phyloP scores from a whole-genome alignment of 1,140 invertebrate genomes.

The Trichogramma pretiosum region DNA sequence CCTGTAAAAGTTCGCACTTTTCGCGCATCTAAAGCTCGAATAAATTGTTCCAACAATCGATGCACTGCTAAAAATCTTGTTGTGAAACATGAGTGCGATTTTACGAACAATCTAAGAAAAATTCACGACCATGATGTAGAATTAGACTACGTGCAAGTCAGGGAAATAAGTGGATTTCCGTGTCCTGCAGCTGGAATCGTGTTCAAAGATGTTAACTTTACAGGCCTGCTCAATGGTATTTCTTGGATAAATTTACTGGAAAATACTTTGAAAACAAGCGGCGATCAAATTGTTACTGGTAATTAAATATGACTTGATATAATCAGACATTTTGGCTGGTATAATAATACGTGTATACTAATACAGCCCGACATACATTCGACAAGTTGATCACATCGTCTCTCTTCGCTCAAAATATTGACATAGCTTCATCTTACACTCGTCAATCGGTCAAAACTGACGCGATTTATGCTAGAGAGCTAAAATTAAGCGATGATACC shows the following conservation, averaged over 20 bases:
- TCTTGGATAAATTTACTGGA: constrained; percentile 21
- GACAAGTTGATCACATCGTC: constrained; percentile 8
- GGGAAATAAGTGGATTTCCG: constrained; percentile 19
- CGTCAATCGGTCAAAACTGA: constrained; percentile 10
- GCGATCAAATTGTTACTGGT: constrained; percentile 30
- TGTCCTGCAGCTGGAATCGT: constrained; percentile 26
- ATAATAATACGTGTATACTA: no score
- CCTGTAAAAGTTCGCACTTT: not conserved
- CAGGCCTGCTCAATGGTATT: constrained; percentile 26
- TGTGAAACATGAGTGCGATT: not conserved
- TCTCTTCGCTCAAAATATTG: constrained; percentile 18
- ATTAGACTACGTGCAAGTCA: constrained; percentile 15
- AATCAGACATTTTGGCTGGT: no score
- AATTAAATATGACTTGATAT: no score
- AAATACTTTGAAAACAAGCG: constrained; percentile 24
- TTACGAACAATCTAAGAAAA: not conserved
- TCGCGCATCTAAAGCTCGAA: constrained; percentile 1
- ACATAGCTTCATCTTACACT: constrained; percentile 12
- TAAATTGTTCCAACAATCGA: constrained; percentile 22
- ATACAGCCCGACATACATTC: constrained; percentile 23
- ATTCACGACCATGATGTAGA: not conserved
- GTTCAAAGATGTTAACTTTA: constrained; percentile 22
- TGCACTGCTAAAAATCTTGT: constrained; percentile 17
- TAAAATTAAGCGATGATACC: constrained; percentile 15
- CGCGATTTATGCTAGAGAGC: constrained; percentile 17